Conservation (phyloP, 2,797 vertebrate genomes). For the Molossus alvarezi region DNA sequence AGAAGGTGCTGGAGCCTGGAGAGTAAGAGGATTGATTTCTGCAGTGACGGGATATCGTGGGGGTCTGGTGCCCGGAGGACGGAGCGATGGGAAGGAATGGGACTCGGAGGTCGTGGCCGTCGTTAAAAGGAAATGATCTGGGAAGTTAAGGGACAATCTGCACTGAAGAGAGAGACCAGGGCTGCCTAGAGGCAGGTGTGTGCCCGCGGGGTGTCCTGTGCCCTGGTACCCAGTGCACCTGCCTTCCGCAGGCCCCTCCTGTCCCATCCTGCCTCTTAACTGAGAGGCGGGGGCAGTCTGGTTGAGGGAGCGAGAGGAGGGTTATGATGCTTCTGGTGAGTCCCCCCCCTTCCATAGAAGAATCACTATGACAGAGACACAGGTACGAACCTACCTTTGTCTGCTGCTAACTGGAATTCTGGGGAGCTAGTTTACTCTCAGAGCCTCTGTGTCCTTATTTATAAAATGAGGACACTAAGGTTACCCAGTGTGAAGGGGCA, state of each 20-base stretch:
- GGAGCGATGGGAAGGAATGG: background rate
- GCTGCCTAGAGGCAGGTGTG: background rate
- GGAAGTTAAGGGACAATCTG: background rate
- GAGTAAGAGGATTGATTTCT: background rate
- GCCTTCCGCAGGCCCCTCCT: background rate
- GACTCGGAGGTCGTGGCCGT: background rate
- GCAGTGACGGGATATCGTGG: background rate
- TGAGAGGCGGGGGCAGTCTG: background rate
- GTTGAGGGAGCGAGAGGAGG: background rate
- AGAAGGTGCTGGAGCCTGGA: background rate
- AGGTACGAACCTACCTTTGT: background rate
- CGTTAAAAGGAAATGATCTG: background rate
- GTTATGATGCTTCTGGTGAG: background rate
- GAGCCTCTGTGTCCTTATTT: background rate
- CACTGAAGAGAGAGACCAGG: background rate
- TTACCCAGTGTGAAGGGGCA: background rate
- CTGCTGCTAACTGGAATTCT: background rate
- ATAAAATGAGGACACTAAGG: background rate
- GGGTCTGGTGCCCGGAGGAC: background rate
- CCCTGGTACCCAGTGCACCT: background rate
- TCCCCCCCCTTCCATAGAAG: background rate
- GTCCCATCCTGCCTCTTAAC: background rate
- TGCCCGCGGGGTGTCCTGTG: background rate
- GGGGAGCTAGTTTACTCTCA: background rate
- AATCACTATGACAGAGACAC: background rate